phyloP scores from a whole-genome alignment of 2,888 invertebrate genomes.

The Caenorhabditis wallacei region DNA sequence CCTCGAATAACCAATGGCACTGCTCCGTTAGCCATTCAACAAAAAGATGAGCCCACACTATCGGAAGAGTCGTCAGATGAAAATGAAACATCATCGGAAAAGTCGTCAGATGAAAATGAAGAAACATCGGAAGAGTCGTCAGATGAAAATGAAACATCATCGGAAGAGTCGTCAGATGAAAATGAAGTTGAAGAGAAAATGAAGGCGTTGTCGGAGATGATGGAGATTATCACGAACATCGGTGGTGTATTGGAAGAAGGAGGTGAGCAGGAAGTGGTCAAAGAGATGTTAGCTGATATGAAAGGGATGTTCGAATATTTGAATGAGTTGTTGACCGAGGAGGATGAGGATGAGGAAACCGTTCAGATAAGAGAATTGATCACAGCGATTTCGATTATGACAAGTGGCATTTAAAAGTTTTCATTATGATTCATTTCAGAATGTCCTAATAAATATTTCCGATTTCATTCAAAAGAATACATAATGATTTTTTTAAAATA shows the following conservation, averaged over 20 bases:
- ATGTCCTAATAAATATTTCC: too few species aligned
- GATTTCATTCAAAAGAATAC: too few species aligned
- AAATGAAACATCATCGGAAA: background rate
- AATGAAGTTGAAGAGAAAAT: constrained; percentile 7
- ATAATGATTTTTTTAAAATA: too few species aligned
- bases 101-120: background rate
- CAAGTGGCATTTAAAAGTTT: background rate
- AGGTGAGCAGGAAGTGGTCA: background rate
- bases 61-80: background rate
- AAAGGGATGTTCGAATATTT: background rate
- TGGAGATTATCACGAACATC: background rate
- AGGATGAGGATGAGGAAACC: background rate
- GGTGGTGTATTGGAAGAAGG: background rate
- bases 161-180: background rate
- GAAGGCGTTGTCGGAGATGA: background rate
- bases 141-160: too few species aligned
- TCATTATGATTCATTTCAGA: too few species aligned
- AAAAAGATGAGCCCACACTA: background rate
- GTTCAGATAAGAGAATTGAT: background rate
- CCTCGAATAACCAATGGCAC: background rate
- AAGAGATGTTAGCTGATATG: background rate
- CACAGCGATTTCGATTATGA: background rate
- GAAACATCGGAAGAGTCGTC: background rate
- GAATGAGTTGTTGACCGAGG: background rate
- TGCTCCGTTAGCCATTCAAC: background rate